Conservation (phyloP, 1,140 invertebrate genomes). For the Holcopasites calliopsidis region DNA sequence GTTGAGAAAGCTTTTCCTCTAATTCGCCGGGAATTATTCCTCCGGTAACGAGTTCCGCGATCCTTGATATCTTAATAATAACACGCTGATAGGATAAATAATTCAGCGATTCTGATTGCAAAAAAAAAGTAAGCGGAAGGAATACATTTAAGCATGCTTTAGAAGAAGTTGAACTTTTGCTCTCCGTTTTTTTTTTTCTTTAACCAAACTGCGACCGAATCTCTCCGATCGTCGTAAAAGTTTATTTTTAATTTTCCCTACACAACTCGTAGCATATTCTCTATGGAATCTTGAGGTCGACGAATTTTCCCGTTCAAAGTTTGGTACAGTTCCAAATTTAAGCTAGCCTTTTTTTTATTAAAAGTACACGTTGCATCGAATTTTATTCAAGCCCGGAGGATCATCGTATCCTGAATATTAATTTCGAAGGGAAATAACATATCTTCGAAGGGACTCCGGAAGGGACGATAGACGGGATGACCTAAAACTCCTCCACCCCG, state of each 20-base stretch:
- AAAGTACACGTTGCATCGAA: no score
- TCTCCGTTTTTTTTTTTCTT: no score
- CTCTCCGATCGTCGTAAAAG: background rate
- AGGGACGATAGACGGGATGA: no score
- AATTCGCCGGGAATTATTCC: conserved; percentile 7
- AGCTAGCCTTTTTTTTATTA: background rate
- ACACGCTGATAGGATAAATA: background rate
- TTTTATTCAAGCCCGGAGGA: background rate
- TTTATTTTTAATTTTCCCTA: background rate
- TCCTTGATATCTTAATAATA: background rate
- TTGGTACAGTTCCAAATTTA: background rate
- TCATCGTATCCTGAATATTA: no score
- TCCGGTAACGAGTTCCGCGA: background rate
- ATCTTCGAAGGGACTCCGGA: no score
- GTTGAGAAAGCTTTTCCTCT: conserved; percentile 12
- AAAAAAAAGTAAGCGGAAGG: no score
- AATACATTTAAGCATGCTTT: no score
- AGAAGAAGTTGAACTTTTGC: no score
- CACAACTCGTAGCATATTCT: background rate
- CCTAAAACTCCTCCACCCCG: no score
- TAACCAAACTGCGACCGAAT: background rate
- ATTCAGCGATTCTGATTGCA: background rate
- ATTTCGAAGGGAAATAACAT: no score
- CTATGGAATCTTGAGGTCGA: background rate
- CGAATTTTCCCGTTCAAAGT: background rate